A percentile compares a stretch with the other conserved stretches of the same genome.
These are phyloP conservation scores for Clinocottus analis DNA, from an alignment of 2,113 vertebrate species.

Conservation along the genomic window DNA sequence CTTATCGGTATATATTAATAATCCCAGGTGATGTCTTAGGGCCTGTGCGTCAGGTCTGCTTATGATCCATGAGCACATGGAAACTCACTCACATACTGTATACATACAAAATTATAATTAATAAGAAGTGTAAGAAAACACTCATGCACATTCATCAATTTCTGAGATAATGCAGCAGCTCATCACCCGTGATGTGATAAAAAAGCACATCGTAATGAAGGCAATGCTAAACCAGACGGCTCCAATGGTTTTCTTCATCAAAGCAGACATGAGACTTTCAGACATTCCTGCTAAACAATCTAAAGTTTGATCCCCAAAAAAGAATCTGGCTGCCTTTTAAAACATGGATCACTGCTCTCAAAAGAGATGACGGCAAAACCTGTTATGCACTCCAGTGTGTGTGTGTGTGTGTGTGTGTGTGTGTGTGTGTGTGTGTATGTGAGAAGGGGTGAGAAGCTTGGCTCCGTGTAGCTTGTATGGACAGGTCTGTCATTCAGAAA, in stretches of 20 bases:
- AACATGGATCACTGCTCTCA: slow-evolving; percentile 57
- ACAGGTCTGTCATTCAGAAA: slow-evolving; percentile 78
- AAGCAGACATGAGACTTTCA: slow-evolving; percentile 17
- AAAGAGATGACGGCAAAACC: slow-evolving; percentile 57
- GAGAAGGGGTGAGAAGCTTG: slow-evolving; percentile 10
- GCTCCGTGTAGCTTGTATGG: slow-evolving; percentile 60
- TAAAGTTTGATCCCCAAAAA: slow-evolving; percentile 45
- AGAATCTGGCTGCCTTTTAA: slow-evolving; percentile 30
- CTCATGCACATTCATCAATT: slow-evolving; percentile 30
- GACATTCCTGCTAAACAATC: slow-evolving; percentile 57
- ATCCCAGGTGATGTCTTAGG: slow-evolving; percentile 54
- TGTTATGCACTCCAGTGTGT: slow-evolving; percentile 43
- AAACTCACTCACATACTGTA: slow-evolving; percentile 13
- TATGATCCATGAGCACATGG: slow-evolving; percentile 33
- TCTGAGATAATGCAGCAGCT: slow-evolving; percentile 11
- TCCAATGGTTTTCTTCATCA: neutral
- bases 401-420: slow-evolving; percentile 32
- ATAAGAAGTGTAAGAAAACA: slow-evolving; percentile 7
- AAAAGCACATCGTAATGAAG: slow-evolving; percentile 6
- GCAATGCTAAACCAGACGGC: neutral
- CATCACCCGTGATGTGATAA: slow-evolving; percentile 22
- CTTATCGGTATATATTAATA: slow-evolving; percentile 61
- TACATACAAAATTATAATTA: slow-evolving; percentile 45
- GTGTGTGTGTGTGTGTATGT: slow-evolving; percentile 30
- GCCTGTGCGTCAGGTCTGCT: slow-evolving; percentile 24